Evolutionary conservation across 2,888 invertebrate species (phyloP).

Genomic region (Xestobium rufovillosum): DNA sequence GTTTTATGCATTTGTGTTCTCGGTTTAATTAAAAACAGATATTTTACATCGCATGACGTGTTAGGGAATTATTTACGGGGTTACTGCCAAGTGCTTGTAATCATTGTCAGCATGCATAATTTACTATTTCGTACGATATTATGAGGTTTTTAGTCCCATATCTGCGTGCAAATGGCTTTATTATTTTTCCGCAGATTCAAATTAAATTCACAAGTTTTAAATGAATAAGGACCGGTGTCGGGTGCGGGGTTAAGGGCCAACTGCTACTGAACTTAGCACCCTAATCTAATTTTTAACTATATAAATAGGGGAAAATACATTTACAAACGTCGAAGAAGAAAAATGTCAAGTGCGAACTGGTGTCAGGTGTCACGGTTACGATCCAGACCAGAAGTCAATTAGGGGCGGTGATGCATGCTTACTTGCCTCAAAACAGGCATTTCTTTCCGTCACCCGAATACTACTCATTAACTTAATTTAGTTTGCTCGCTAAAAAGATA

Average conservation of each 20-base stretch:
- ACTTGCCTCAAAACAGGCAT: constrained; percentile 34
- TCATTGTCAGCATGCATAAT: too few species aligned
- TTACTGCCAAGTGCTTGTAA: too few species aligned
- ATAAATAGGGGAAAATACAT: constrained; percentile 1
- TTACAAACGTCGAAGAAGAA: constrained; percentile 30
- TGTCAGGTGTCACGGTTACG: constrained; percentile 38
- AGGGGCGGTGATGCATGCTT: constrained; percentile 37
- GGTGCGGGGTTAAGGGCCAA: too few species aligned
- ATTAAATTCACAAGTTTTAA: too few species aligned
- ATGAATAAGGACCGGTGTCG: too few species aligned
- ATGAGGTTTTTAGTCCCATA: too few species aligned
- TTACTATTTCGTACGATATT: too few species aligned
- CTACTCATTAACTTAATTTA: constrained; percentile 32
- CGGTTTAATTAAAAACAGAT: constrained; percentile 1
- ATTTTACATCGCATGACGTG: constrained; percentile 1
- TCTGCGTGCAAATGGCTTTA: too few species aligned
- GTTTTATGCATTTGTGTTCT: constrained; percentile 1
- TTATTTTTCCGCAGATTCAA: too few species aligned
- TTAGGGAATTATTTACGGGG: too few species aligned
- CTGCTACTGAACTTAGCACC: too few species aligned
- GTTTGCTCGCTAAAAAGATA: constrained; percentile 10
- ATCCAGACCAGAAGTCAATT: constrained; percentile 35
- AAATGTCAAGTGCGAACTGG: constrained; percentile 37
- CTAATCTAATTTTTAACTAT: background rate
- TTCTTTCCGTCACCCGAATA: constrained; percentile 38